phyloP scores from a whole-genome alignment of 1,140 invertebrate species.

The Pseudomyrmex gracilis region DNA sequence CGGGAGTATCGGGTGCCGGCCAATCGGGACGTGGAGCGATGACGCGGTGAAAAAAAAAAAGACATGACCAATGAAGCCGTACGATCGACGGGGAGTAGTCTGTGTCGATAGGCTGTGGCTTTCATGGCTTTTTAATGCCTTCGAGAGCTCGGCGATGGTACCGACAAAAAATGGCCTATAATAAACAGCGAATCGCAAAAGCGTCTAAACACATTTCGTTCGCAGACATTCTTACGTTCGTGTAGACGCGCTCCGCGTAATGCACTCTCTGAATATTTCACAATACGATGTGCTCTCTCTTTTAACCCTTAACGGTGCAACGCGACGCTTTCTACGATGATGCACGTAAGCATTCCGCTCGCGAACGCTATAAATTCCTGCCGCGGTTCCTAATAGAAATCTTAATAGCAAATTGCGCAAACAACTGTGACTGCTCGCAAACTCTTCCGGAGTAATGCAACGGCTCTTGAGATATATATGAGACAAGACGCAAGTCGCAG shows the following conservation, averaged over 20 bases:
- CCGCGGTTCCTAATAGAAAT: constrained; percentile 39
- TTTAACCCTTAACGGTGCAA: neutral
- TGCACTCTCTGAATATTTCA: constrained; percentile 3
- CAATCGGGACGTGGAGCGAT: constrained; percentile 79
- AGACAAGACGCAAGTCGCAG: neutral
- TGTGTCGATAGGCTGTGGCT: constrained; percentile 70
- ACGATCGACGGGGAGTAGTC: constrained; percentile 68
- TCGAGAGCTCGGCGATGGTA: constrained; percentile 12
- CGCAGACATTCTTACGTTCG: neutral
- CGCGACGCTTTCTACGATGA: constrained; percentile 14
- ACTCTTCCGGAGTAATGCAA: neutral
- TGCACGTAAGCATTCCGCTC: neutral
- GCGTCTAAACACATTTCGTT: neutral
- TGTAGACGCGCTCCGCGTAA: constrained; percentile 18
- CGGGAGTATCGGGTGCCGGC: constrained; percentile 75
- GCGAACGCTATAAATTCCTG: constrained; percentile 21
- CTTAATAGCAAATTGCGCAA: constrained; percentile 41
- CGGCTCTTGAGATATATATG: neutral
- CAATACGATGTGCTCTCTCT: neutral
- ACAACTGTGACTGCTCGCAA: constrained; percentile 1
- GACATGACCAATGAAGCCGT: constrained; percentile 78
- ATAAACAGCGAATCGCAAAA: constrained; percentile 16
- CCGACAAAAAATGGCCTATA: neutral
- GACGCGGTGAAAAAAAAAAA: constrained; percentile 75
- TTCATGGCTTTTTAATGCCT: constrained; percentile 64